Evolutionary conservation across 2,888 invertebrate genomes (phyloP), one percentile per base, ranked within the genome.

Genomic region (Protonemura montana): DNA sequence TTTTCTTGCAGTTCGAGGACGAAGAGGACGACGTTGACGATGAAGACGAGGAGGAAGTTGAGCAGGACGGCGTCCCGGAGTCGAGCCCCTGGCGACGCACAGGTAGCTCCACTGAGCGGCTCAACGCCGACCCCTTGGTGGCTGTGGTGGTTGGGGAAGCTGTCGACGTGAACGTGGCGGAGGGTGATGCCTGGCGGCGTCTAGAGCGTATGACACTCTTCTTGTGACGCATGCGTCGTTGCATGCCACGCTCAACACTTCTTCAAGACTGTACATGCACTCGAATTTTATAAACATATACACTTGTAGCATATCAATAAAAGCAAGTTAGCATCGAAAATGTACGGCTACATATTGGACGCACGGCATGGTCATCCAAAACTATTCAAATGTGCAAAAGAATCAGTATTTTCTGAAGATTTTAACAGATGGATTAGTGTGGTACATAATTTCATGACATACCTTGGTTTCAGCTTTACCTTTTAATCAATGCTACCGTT

Each of bases 171-270:
- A n/a, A 10, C 59, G 59, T 7, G 16, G 59, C 3, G 16, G 59
- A 59, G 59, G 59, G 59, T 21, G 59, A 3, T 13, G 95, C 92
- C 95, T 95, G 92, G 95, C 96, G 90, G 95, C 95, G 90, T 10
- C 94, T 96, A 89, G 96, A 97, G 94, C 95, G 95, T 95, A 95
- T 91, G 93, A 90, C 89, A 90, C 59, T 41, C 41, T 41, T 13
- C 6, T 59, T 10, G 21, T 85, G 29, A 16, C 28, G 16, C n/a
- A 25, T 85, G 42, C 59, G 76, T 27, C 27, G 76, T 7, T 59
- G 42, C 82, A 82, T 26, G n/a, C 78, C 85, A 76, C 21, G 13
- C n/a, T n/a, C n/a, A n/a, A n/a, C n/a, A n/a, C 35, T 10, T 35
- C 35, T 10, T 35, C 35, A 6, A 35, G 35, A 6, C 35, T 35